Percentiles rank a stretch among this genome's conserved stretches.
phyloP scores from a whole-genome alignment of 2,888 invertebrate genomes.

The Chrysolina americana region DNA sequence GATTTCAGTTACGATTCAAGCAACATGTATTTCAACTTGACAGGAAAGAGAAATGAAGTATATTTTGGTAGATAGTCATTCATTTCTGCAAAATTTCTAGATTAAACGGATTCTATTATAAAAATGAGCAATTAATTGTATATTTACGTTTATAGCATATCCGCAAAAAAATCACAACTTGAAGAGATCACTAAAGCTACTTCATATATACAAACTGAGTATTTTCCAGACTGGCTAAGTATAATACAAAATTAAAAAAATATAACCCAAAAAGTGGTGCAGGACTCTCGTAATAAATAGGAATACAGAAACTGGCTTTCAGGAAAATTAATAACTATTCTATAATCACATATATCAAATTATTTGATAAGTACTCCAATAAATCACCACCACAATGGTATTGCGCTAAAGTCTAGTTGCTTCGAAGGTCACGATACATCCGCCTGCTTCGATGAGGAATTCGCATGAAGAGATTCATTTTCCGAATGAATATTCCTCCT shows the following conservation, averaged over 20 bases:
- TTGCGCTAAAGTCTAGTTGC: conserved; percentile 64
- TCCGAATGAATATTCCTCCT: conserved; percentile 85
- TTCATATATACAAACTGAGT: conserved; percentile 66
- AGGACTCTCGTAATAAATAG: conserved; percentile 49
- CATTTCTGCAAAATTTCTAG: conserved; percentile 24
- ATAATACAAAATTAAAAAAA: conserved; percentile 49
- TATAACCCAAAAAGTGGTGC: conserved; percentile 41
- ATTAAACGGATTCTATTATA: conserved; percentile 44
- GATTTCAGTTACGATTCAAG: conserved; percentile 47
- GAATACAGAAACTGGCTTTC: conserved; percentile 63
- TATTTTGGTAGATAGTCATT: conserved; percentile 37
- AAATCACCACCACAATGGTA: conserved; percentile 69
- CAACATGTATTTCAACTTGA: conserved; percentile 51
- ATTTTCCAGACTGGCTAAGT: conserved; percentile 65
- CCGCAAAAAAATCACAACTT: conserved; percentile 62
- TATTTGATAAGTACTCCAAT: conserved; percentile 59
- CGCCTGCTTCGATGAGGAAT: conserved; percentile 64
- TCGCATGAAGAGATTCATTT: conserved; percentile 73
- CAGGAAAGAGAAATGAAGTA: conserved; percentile 47
- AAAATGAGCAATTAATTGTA: conserved; percentile 65
- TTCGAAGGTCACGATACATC: conserved; percentile 64
- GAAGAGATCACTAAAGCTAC: conserved; percentile 65
- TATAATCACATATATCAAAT: conserved; percentile 67
- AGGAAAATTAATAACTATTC: conserved; percentile 59
- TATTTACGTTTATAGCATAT: conserved; percentile 62